Evolutionary conservation across 2,797 vertebrate genomes (phyloP), one percentile per base, ranked within the genome.

Genomic region (Menidia menidia): DNA sequence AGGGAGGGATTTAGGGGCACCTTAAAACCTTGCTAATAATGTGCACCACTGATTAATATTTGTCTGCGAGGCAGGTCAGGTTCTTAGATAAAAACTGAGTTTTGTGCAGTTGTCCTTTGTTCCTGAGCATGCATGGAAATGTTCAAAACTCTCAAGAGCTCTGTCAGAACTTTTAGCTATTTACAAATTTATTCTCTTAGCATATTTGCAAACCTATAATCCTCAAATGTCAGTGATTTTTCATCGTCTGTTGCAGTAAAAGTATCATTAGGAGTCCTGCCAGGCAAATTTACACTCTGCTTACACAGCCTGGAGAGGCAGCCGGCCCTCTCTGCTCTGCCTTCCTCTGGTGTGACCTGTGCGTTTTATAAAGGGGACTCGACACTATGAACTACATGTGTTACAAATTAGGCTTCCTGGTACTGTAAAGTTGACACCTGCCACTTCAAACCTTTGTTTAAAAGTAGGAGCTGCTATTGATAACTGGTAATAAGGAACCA

Each of bases 361-460:
- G 19, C 71, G 81, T 84, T 90, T 92, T 88, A 92, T 75, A 77
- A 58, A 77, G 25, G 65, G 74, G 73, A 82, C 78, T 77, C 25
- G 69, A 80, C 84, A 89, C 83, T 72, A 54, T 78, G 75, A 80
- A 87, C 78, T 78, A 84, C 90, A 92, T 89, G 91, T 91, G 90
- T 81, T 87, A 88, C 83, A 89, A 88, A 90, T 92, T 92, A 91
- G 82, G 80, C 88, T 90, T 87, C 77, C 73, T 78, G 42, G 31
- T 68, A 78, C 76, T 41, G 63, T 90, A 88, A 94, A 89, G 75
- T 87, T 93, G 81, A 81, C 90, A 93, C 91, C 90, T 92, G 88
- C 86, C 82, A 92, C 85, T 90, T 92, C 84, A 92, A 91, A 88
- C 64, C 75, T 81, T 72, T 71, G 56, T 75, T 60, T 63, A 33